Percentiles rank a stretch among this genome's conserved stretches.
Evolutionary conservation across 2,888 invertebrate species (phyloP).

Genomic region (Helicoverpa assulta): DNA sequence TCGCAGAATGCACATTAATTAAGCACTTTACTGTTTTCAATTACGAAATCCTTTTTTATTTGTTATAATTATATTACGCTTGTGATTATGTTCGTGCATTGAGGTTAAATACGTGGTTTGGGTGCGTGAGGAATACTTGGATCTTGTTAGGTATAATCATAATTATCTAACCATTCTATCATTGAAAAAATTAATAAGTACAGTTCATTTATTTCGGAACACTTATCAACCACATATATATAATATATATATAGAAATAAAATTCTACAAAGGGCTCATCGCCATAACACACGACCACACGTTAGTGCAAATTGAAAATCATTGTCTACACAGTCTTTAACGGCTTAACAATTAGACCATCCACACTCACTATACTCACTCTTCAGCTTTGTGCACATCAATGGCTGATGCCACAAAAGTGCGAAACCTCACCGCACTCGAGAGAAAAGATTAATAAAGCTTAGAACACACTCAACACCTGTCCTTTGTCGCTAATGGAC

Average conservation of each 20-base stretch:
- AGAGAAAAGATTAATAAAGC: constrained; percentile 90
- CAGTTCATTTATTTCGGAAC: background rate
- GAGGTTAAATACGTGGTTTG: background rate
- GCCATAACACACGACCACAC: constrained; percentile 36
- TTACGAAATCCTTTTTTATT: constrained; percentile 31
- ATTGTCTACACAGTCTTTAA: constrained; percentile 53
- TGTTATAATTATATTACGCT: constrained; percentile 16
- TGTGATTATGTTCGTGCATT: background rate
- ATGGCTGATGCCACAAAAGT: constrained; percentile 83
- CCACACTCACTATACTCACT: constrained; percentile 50
- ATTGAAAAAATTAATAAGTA: too few species aligned
- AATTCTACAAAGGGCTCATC: background rate
- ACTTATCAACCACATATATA: background rate
- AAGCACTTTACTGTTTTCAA: constrained; percentile 51
- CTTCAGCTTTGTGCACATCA: constrained; percentile 79
- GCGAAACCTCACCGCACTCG: constrained; percentile 78
- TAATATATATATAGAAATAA: too few species aligned
- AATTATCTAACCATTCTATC: too few species aligned
- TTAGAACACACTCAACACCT: constrained; percentile 87
- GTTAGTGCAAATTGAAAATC: constrained; percentile 49
- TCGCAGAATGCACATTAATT: constrained; percentile 55
- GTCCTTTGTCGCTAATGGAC: constrained; percentile 89
- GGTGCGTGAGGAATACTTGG: background rate
- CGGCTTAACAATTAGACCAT: constrained; percentile 50
- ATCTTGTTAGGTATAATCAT: background rate